Evolutionary conservation across 2,888 invertebrate genomes (phyloP), one percentile per base, ranked within the genome.

Genomic region (Hyposoter didymator): DNA sequence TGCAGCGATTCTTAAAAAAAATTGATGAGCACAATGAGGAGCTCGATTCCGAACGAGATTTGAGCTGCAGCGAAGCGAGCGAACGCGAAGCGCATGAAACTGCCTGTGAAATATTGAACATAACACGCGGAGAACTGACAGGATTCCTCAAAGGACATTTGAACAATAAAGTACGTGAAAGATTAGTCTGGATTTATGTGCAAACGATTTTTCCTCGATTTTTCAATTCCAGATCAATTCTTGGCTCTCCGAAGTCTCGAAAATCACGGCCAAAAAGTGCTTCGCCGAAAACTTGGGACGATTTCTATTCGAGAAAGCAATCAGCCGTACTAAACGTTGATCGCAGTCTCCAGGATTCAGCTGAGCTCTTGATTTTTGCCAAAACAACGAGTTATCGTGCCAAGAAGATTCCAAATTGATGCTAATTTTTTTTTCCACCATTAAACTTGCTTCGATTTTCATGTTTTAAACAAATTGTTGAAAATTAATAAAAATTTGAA

Each of bases 41-140:
- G 19, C 70, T 79, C 28, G 82, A 45, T 78, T 84, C 69, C 55
- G 81, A 62, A 55, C 70, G 73, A 39, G 72, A 78, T n/a, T 73
- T 86, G 39, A 86, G 75, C 80, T 80, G 78, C 73, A 85, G 84
- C 49, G 90, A 89, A 76, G 83, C 88, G 3, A 88, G 90, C 55
- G 89, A 90, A 80, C 87, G 84, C 19, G 91, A 91, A 76, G 90
- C 90, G 19, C 88, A 88, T 17, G 86, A 89, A 82, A 89, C 89
- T n/a, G 90, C 90, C 4, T 90, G 90, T 43, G 83, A 87, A 67
- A 91, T 91, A 85, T 88, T 91, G 45, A 90, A 91, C 43, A 90
- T 91, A 79, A 90, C 91, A n/a, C 90, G 89, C 4, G 86, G 86
- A 28, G 87, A 91, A 78, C 78, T 91, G 17, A 87, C 88, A 10